These are phyloP conservation scores for Formica exsecta DNA, from an alignment of 1,140 invertebrate species.

Conservation along the genomic window DNA sequence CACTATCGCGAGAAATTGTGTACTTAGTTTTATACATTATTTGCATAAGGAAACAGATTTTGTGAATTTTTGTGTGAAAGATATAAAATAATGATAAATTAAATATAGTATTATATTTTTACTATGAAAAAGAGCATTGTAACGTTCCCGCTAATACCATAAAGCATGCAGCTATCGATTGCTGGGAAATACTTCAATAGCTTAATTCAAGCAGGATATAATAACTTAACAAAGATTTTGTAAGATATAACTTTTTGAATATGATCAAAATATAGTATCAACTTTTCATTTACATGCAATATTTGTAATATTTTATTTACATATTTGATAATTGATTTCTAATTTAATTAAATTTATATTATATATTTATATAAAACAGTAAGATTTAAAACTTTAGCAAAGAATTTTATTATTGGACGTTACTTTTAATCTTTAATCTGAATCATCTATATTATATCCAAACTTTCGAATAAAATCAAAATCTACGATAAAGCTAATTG, in stretches of 20 bases:
- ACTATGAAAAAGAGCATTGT: constrained; percentile 9
- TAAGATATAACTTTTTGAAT: neutral
- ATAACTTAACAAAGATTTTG: neutral
- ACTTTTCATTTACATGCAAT: neutral
- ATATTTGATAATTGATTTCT: too few relatives aligned
- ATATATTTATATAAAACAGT: neutral
- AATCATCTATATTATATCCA: neutral
- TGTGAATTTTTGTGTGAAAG: too few relatives aligned
- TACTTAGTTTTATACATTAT: constrained; percentile 2
- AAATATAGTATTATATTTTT: neutral
- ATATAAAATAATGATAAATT: too few relatives aligned
- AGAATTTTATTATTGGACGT: neutral
- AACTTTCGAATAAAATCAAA: neutral
- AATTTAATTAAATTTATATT: neutral
- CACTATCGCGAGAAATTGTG: constrained; percentile 74
- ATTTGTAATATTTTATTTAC: neutral
- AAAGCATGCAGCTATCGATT: constrained; percentile 28
- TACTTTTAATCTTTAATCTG: neutral
- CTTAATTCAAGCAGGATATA: neutral
- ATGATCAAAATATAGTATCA: neutral
- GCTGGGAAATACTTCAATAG: neutral
- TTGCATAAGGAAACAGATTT: neutral
- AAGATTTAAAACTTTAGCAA: neutral
- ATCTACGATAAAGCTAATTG: neutral
- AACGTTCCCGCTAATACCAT: neutral